Percentiles rank a stretch among this genome's conserved stretches.
These are phyloP conservation scores for Ectropis crepuscularia DNA, from an alignment of 2,888 invertebrate genomes.

Conservation along the genomic window DNA sequence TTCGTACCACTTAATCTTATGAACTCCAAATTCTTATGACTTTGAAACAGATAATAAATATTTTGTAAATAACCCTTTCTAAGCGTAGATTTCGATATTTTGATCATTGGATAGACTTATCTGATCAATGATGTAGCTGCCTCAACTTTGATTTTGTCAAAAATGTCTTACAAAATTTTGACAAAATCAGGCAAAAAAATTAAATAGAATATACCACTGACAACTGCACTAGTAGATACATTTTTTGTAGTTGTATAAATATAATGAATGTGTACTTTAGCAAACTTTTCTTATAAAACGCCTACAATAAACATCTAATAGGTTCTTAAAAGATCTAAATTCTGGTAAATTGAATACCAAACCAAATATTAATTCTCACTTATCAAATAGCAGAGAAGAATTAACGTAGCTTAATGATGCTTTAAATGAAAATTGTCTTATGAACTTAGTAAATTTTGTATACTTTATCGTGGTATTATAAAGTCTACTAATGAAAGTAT, in stretches of 20 bases:
- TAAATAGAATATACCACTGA: background rate
- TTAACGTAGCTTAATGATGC: conserved; percentile 76
- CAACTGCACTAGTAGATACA: conserved; percentile 42
- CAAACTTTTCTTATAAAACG: conserved; percentile 16
- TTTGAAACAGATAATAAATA: conserved; percentile 75
- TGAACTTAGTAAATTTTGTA: conserved; percentile 77
- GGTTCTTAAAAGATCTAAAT: background rate
- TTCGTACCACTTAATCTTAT: conserved; percentile 82
- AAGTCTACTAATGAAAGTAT: conserved; percentile 56
- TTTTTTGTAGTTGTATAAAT: conserved; percentile 32
- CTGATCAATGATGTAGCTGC: conserved; percentile 31
- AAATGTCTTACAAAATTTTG: background rate
- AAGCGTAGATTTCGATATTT: conserved; percentile 66
- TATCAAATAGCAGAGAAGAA: conserved; percentile 43
- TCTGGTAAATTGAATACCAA: background rate
- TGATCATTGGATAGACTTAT: conserved; percentile 62
- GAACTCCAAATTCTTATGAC: conserved; percentile 83
- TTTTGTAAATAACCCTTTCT: conserved; percentile 79
- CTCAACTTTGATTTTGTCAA: background rate
- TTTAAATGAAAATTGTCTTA: conserved; percentile 82
- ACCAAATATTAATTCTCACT: conserved; percentile 5
- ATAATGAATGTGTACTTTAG: conserved; percentile 23
- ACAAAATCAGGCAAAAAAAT: conserved; percentile 18
- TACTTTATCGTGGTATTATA: conserved; percentile 70
- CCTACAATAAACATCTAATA: conserved; percentile 16